These are phyloP conservation scores for Piezodorus guildinii DNA, from an alignment of 1,140 invertebrate species.

Conservation along the genomic window DNA sequence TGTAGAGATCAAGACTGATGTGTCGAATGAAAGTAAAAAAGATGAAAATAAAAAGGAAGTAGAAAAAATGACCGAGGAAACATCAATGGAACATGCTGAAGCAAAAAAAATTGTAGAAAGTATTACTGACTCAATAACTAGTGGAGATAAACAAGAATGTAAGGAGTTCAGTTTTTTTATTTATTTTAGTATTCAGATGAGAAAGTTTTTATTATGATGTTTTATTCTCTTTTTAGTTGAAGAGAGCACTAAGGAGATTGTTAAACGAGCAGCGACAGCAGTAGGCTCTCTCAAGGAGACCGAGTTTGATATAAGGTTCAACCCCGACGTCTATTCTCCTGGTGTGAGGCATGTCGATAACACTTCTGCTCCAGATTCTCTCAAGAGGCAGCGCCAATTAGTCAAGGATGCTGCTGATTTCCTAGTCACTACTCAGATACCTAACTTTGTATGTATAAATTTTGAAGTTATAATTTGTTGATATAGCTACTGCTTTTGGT, in stretches of 20 bases:
- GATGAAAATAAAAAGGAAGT: conserved; percentile 27
- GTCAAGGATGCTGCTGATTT: conserved; percentile 93
- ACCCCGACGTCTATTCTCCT: conserved; percentile 94
- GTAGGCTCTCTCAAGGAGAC: conserved; percentile 87
- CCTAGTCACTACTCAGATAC: conserved; percentile 83
- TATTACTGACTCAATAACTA: conserved; percentile 66
- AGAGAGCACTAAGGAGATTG: conserved; percentile 78
- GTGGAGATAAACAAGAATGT: conserved; percentile 68
- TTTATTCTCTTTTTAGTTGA: conserved; percentile 45
- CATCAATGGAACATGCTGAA: conserved; percentile 61
- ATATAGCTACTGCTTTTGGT: too few relatives aligned
- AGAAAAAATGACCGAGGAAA: conserved; percentile 30
- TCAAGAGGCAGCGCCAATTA: conserved; percentile 74
- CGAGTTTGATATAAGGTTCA: conserved; percentile 94
- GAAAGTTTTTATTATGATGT: conserved; percentile 1
- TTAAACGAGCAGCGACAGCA: conserved; percentile 72
- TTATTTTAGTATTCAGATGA: background rate
- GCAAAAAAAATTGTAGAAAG: conserved; percentile 87
- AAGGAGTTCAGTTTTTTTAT: conserved; percentile 33
- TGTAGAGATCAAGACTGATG: conserved; percentile 28
- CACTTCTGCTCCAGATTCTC: conserved; percentile 46
- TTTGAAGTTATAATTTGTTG: conserved; percentile 14
- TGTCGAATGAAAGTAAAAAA: conserved; percentile 26
- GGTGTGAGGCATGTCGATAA: conserved; percentile 75
- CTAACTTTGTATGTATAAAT: conserved; percentile 65